Base-by-base conservation (phyloP, 2,113 vertebrate species). In the Ameiurus melas region DNA sequence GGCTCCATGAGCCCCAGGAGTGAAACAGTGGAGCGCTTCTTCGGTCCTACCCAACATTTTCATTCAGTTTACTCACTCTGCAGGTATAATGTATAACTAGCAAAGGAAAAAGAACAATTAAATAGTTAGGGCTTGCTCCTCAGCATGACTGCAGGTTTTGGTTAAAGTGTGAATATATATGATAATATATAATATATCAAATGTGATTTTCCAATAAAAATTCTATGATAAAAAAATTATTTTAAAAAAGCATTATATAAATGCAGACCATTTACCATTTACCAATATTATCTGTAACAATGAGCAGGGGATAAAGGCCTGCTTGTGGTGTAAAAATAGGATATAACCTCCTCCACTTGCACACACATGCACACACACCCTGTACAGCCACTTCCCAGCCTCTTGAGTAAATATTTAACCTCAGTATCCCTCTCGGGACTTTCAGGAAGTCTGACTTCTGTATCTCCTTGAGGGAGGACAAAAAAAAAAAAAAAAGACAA, bases 351-450 rank as follows among this genome's bases (percentile, higher is more conserved):
- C 81, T 83, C 82, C 71, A 79, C 60, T 88, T 68, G 22, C 86
- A 87, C 62, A 70, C 53, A 86, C 85, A 86, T 55, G 62, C 43
- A n/a, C 81, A 83, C 86, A 88, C 82, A 75, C 83, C 85, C 82
- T 89, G 68, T 71, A 84, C 55, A 86, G 62, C 81, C 86, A 91
- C 89, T 86, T 89, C 87, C 89, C 89, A 89, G 88, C 87, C 70
- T 87, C 90, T 90, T 89, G 87, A 90, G 87, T 89, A 91, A 91
- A 91, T 90, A 90, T 90, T 91, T 89, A 90, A 91, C 87, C 90
- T 88, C 73, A 81, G 85, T 91, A 87, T 90, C 68, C 89, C 81
- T 85, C 89, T 90, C 13, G 83, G 75, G 86, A 85, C 53, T 47
- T 84, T 90, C 87, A 91, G 92, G 92, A 92, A 92, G 90, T 90